Percentiles rank a stretch among this genome's conserved stretches.
Evolutionary conservation across 2,888 invertebrate genomes (phyloP).

Genomic region (Phania funesta): DNA sequence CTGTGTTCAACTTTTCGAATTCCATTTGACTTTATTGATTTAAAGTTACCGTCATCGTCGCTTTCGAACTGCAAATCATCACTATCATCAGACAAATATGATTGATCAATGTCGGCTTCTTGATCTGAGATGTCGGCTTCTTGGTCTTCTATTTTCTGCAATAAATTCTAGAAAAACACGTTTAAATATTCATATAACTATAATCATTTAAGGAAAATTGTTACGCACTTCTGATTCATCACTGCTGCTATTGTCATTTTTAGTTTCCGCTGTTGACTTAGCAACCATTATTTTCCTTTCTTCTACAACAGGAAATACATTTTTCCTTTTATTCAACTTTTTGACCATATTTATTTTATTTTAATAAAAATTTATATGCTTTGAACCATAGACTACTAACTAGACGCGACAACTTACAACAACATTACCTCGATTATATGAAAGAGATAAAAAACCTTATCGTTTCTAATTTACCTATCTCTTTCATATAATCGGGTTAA

Average conservation of each 20-base stretch:
- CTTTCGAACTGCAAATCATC: conserved; percentile 81
- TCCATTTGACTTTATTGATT: conserved; percentile 72
- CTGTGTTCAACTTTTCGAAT: conserved; percentile 70
- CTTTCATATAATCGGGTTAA: too few species aligned
- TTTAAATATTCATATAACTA: neutral
- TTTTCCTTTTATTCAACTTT: conserved; percentile 65
- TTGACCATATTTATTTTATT: conserved; percentile 67
- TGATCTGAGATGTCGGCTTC: conserved; percentile 81
- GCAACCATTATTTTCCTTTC: conserved; percentile 34
- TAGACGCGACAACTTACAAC: too few species aligned
- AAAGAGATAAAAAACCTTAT: too few species aligned
- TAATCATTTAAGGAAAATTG: neutral
- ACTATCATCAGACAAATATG: conserved; percentile 76
- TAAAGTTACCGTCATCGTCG: conserved; percentile 82
- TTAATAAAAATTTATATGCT: too few species aligned
- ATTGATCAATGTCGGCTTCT: conserved; percentile 77
- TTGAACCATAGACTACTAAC: too few species aligned
- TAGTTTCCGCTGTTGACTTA: conserved; percentile 1
- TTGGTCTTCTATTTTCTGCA: conserved; percentile 76
- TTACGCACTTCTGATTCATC: conserved; percentile 37
- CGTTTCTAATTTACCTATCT: too few species aligned
- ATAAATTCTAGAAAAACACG: conserved; percentile 72
- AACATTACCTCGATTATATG: too few species aligned
- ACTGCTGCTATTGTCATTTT: conserved; percentile 11
- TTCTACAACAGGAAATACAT: conserved; percentile 6